A percentile compares a stretch with the other conserved stretches of the same genome.
phyloP scores from a whole-genome alignment of 2,113 vertebrate genomes.

The Calyptomena viridis region DNA sequence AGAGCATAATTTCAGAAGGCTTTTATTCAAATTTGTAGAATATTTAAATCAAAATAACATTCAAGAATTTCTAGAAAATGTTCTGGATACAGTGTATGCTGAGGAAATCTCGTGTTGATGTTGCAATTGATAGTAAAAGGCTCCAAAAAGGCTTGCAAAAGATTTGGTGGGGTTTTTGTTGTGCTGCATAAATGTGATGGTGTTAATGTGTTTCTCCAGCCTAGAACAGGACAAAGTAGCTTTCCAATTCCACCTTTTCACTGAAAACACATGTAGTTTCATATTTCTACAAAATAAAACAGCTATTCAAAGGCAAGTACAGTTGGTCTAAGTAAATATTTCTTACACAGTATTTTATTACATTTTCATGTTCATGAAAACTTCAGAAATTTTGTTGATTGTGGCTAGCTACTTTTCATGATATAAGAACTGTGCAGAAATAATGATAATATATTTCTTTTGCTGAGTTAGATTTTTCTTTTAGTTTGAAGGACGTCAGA shows the following conservation, averaged over 20 bases:
- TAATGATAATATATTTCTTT: not conserved
- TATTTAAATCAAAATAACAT: not conserved
- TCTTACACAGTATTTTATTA: not conserved
- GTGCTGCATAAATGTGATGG: not conserved
- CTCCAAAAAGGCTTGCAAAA: not conserved
- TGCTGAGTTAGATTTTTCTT: not conserved
- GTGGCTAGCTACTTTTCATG: not conserved
- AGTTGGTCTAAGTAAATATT: not conserved
- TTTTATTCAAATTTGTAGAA: not conserved
- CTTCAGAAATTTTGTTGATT: not conserved
- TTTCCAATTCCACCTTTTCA: not conserved
- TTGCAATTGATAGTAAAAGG: not conserved
- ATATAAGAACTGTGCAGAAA: not conserved
- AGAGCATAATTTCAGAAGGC: not conserved
- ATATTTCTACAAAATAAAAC: not conserved
- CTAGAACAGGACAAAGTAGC: not conserved
- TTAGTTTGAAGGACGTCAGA: not conserved
- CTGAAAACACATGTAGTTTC: not conserved
- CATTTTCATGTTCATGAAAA: not conserved
- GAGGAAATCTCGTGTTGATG: not conserved
- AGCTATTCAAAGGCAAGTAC: not conserved
- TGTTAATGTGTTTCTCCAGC: not conserved
- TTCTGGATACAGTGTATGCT: not conserved
- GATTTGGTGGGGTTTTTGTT: not conserved
- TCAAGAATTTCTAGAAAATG: not conserved